Evolutionary conservation across 2,888 invertebrate genomes (phyloP).

Genomic region (Hypercompe scribonia): DNA sequence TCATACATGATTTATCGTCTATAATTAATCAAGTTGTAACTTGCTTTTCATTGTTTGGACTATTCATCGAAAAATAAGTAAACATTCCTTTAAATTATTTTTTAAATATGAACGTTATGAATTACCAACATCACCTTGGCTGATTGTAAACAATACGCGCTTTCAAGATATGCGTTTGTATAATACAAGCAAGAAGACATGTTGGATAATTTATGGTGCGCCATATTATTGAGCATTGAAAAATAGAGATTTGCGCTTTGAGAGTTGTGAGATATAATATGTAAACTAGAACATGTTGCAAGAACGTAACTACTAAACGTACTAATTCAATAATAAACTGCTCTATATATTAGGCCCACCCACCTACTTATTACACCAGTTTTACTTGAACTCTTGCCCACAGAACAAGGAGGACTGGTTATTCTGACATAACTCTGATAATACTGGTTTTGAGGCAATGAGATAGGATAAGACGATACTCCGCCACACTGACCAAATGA

Average conservation of each 20-base stretch:
- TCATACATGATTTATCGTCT: no score
- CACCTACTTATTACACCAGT: not conserved
- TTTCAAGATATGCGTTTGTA: not conserved
- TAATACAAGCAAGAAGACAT: not conserved
- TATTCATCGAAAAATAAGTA: not conserved
- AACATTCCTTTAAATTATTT: not conserved
- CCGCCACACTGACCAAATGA: not conserved
- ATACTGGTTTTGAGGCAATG: not conserved
- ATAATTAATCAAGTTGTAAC: no score
- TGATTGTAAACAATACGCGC: not conserved
- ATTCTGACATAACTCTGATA: not conserved
- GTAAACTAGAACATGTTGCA: no score
- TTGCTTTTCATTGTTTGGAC: not conserved
- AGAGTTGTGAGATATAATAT: not conserved
- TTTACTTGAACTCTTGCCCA: not conserved
- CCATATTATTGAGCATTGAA: not conserved
- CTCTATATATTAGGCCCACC: not conserved
- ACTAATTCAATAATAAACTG: no score
- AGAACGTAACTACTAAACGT: no score
- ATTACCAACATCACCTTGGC: not conserved
- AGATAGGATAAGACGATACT: not conserved
- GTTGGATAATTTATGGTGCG: not conserved
- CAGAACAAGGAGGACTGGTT: not conserved
- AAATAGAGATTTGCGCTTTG: not conserved
- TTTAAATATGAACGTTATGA: not conserved